Evolutionary conservation across 2,888 invertebrate species (phyloP), one percentile per base, ranked within the genome.

Genomic region (Trissonchulus latispiculum): DNA sequence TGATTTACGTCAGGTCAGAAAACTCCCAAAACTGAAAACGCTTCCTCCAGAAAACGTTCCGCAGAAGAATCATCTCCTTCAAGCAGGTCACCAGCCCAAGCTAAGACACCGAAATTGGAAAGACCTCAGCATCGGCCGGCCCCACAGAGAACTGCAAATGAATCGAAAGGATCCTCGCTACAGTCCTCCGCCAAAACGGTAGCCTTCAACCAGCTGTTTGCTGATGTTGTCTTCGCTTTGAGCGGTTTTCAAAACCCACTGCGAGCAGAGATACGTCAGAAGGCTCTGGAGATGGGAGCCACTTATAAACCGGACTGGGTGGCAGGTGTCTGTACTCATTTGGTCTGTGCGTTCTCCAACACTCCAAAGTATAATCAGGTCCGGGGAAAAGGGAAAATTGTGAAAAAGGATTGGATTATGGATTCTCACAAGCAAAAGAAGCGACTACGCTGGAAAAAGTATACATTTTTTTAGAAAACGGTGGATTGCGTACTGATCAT

Each of bases 211-310:
- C 83, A 86, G 77, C 81, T 91, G 36, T 83, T 93, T 77, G 83
- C 86, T 18, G 89, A 87, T 71, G 91, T 91, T 1, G 87, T 88
- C 74, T 87, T 93, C 80, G 90, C 89, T n/a, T 87, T 95, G 76
- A 93, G 92, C 85, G 94, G 94, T 0, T 93, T 90, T 84, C 87
- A 89, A 85, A 91, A 94, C 86, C 94, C 94, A 1, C 87, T 87
- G 75, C 87, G 94, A 70, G 87, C 87, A 0, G 84, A 86, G 75
- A 81, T 94, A 70, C 85, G 93, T 48, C 87, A 87, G 76, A 87
- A 87, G 77, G 92, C 90, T 2, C 74, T 89, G 1, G 87, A 88
- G 72, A 88, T 95, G 88, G 94, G 94, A 1, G 93, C 92, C 0
- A 86, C 86, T 77, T 92, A 91, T 81, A 88, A 87, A 81, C 85